Base-by-base conservation (phyloP, 1,140 invertebrate species). In the Heliconius hewitsoni region DNA sequence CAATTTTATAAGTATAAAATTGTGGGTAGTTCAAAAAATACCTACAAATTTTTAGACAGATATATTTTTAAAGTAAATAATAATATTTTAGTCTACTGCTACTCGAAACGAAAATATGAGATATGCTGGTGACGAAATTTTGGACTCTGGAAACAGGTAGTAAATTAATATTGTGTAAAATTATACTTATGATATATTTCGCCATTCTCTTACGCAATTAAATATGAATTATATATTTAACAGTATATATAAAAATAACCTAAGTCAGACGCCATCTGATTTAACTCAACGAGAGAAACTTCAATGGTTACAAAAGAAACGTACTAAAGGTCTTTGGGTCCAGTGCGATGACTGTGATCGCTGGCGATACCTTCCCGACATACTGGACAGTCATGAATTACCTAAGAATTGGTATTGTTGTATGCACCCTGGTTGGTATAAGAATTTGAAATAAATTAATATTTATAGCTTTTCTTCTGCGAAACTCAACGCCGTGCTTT, bases 361-460 rank as follows among this genome's bases (percentile, higher is more conserved):
- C 78, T 96, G 95, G 95, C 94, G 96, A 55, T 96, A 95, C 76
- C 81, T 95, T 5, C 85, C 94, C 1, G 74, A 95, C 57, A 91
- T 96, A 8, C 89, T 95, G 11, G 96, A 97, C 89, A 96, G 96
- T 3, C 76, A 94, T 34, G 92, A 95, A 66, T 84, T 97, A 37
- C 96, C 96, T 16, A 88, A 95, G 8, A 92, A 94, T 46, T 97
- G 96, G 96, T 95, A 93, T 82, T 97, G 96, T 83, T 81, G 90
- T 37, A 96, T 96, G 95, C 96, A 96, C 85, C 83, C 90, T 87
- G 95, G 96, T 96, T 85, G 82, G 84, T 79, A 70, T 84, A 73
- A 23, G 57, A 60, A 30, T 66, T 66, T 30, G 13, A 27, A 66
- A 27, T 11, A 66, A 66, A 27, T 37, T 37, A 37, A 37, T 11